Evolutionary conservation across 2,888 invertebrate species (phyloP), one percentile per base, ranked within the genome.

Genomic region (Arctia plantaginis): DNA sequence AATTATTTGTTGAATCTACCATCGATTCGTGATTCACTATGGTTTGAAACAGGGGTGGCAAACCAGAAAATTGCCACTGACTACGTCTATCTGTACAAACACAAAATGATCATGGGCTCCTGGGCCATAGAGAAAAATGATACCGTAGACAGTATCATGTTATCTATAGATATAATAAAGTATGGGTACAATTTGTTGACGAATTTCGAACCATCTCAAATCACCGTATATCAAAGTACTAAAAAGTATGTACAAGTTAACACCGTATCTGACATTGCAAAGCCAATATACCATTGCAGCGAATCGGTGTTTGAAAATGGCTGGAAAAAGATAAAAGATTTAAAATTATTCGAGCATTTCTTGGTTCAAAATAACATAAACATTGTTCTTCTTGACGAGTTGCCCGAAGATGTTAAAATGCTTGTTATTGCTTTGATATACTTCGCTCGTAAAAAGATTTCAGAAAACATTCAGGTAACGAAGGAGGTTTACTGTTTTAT

Each of bases 141-240:
- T 18, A 23, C 59, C n/a, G 2, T 27, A n/a, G 75, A 77, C 44
- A 66, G 71, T 51, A 3, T 85, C 35, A 66, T 87, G 20, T 44
- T 88, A 20, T 87, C 89, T 0, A 78, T 86, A 12, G 88, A 89
- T 35, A 87, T 91, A 23, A 76, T 89, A 20, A 88, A 83, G 77
- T 91, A 91, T 72, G 89, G 85, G 3, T 87, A 81, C 72, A 89
- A 90, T 74, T 82, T 91, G 41, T 72, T 91, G 0, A 88, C 86
- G 13, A 87, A 91, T 85, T 76, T 69, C 55, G 47, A 41, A 66
- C 59, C 30, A 23, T 66, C 39, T 47, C 64, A 51, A 10, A 72
- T 85, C 27, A 75, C 47, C 51, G 23, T 85, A 13, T 82, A 78
- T 66, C 69, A 73, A 66, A 30, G 10, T 23, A 33, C 23, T 27